Percentiles rank a stretch among this genome's conserved stretches.
Evolutionary conservation across 2,797 vertebrate genomes (phyloP).

Genomic region (Lacerta bilineata): DNA sequence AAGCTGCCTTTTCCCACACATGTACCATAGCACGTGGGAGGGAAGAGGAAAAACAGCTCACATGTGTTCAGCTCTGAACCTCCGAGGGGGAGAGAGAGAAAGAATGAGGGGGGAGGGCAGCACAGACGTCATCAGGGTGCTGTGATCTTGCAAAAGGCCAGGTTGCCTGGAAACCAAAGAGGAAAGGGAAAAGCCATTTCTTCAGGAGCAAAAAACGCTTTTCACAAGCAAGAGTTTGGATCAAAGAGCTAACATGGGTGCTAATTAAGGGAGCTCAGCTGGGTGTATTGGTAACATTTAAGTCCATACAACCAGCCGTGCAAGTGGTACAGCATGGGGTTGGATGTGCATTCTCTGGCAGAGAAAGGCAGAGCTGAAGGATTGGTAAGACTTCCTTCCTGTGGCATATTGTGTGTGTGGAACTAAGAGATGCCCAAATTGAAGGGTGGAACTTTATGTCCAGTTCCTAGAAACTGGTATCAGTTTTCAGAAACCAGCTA

Average conservation of each 20-base stretch:
- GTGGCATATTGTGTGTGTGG: background rate
- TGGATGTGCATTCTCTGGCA: background rate
- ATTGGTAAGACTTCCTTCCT: background rate
- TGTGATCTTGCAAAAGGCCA: slow-evolving; percentile 46
- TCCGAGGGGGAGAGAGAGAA: background rate
- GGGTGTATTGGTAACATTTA: background rate
- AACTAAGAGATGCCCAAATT: background rate
- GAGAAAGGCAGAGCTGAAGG: background rate
- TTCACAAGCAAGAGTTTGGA: background rate
- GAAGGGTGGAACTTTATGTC: background rate
- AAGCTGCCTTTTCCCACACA: slow-evolving; percentile 25
- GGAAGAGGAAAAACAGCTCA: slow-evolving; percentile 43
- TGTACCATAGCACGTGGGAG: slow-evolving; percentile 3
- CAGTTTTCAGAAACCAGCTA: background rate
- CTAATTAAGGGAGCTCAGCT: background rate
- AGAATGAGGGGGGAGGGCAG: background rate
- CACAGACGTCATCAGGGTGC: slow-evolving; percentile 53
- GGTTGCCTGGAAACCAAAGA: slow-evolving; percentile 71
- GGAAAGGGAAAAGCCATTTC: slow-evolving; percentile 37
- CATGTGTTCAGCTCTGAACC: slow-evolving; percentile 14
- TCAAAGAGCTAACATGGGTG: background rate
- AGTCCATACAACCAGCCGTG: background rate
- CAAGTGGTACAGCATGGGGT: background rate
- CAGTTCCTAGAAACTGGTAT: background rate
- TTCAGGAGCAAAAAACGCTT: slow-evolving; percentile 10